phyloP scores from a whole-genome alignment of 2,888 invertebrate species.

The Cheilosia impressa region DNA sequence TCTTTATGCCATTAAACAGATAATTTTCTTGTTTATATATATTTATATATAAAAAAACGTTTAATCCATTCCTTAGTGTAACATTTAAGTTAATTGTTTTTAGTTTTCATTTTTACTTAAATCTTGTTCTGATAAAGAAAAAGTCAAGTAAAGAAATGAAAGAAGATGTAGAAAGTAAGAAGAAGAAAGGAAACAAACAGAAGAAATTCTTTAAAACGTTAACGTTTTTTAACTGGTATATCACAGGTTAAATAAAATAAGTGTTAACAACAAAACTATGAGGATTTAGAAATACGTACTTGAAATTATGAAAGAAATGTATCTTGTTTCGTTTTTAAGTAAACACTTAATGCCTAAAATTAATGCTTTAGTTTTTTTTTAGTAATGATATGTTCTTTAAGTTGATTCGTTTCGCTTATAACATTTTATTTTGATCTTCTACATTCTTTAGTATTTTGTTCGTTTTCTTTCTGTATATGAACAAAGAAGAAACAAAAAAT shows the following conservation, averaged over 20 bases:
- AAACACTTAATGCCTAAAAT: slow-evolving; percentile 57
- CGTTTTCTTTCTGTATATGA: slow-evolving; percentile 26
- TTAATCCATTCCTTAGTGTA: slow-evolving; percentile 58
- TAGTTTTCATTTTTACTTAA: slow-evolving; percentile 39
- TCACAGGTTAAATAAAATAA: slow-evolving; percentile 70
- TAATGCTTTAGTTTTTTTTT: slow-evolving; percentile 30
- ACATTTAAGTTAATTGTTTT: slow-evolving; percentile 60
- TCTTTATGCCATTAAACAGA: slow-evolving; percentile 41
- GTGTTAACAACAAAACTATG: slow-evolving; percentile 14
- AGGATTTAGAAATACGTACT: neutral
- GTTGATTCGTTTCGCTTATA: slow-evolving; percentile 33
- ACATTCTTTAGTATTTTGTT: slow-evolving; percentile 16
- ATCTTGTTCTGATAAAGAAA: slow-evolving; percentile 70
- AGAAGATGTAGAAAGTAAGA: neutral
- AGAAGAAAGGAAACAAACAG: neutral
- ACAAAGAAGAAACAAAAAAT: neutral
- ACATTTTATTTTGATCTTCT: slow-evolving; percentile 18
- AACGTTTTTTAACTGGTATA: slow-evolving; percentile 56
- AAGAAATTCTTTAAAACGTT: slow-evolving; percentile 2
- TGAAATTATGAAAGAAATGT: slow-evolving; percentile 16
- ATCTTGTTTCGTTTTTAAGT: neutral
- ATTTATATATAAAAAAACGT: slow-evolving; percentile 41
- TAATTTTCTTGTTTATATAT: slow-evolving; percentile 44
- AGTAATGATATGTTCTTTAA: slow-evolving; percentile 68
- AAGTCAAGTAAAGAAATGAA: slow-evolving; percentile 1